Evolutionary conservation across 2,797 vertebrate species (phyloP).

Genomic region (Dromococcyx pavoninus): DNA sequence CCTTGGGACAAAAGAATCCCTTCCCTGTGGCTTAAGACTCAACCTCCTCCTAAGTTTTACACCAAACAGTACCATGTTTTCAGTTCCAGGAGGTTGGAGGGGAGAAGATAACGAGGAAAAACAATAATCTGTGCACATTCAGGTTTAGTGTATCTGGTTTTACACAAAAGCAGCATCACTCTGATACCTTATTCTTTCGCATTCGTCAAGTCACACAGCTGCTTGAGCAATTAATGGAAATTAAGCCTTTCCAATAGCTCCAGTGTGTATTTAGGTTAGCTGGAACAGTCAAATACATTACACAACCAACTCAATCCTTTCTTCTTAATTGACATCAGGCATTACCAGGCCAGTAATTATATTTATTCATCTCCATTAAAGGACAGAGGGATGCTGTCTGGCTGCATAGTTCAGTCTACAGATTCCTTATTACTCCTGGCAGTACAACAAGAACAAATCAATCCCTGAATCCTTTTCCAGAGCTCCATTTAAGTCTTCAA

Average conservation of each 20-base stretch:
- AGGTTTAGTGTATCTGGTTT: background rate
- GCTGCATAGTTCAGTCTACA: background rate
- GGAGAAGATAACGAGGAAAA: background rate
- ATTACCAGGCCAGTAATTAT: background rate
- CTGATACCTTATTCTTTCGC: background rate
- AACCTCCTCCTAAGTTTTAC: background rate
- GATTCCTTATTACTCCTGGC: background rate
- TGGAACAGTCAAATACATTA: background rate
- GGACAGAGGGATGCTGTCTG: background rate
- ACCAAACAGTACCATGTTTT: accelerated
- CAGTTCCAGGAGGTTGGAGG: background rate
- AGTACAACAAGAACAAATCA: background rate
- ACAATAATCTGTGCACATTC: background rate
- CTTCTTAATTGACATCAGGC: background rate
- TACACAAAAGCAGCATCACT: background rate
- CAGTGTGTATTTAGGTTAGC: background rate
- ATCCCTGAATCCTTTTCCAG: background rate
- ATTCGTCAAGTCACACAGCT: background rate
- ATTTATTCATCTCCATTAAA: background rate
- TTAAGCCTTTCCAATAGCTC: background rate
- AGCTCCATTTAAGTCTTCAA: background rate
- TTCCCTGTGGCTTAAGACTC: background rate
- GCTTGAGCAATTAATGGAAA: slow-evolving; percentile 8
- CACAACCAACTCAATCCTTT: background rate
- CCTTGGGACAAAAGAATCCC: background rate